Percentiles rank a stretch among this genome's conserved stretches.
Conservation (phyloP, 2,113 vertebrate genomes). For the Jaculus jaculus region DNA sequence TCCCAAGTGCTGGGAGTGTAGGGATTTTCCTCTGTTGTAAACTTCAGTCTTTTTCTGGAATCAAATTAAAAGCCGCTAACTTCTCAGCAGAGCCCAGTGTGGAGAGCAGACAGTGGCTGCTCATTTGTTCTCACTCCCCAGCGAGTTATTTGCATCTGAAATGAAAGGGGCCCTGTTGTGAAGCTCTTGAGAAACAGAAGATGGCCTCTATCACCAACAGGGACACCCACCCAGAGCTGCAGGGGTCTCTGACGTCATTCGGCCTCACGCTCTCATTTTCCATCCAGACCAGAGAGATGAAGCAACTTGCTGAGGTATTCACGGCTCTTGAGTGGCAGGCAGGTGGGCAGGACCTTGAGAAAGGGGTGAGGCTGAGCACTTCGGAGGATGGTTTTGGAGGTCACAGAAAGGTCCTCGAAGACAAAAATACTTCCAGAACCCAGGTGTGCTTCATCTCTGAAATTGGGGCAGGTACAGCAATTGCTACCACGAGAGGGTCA, state of each 20-base stretch:
- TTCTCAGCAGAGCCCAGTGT: neutral
- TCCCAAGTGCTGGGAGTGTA: neutral
- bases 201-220: neutral
- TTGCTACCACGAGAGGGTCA: neutral
- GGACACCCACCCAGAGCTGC: neutral
- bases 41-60: constrained; percentile 18
- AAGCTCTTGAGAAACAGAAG: constrained; percentile 16
- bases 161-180: constrained; percentile 28
- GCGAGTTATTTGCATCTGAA: constrained; percentile 36
- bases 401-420: neutral
- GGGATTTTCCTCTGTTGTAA: neutral
- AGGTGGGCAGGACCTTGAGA: neutral
- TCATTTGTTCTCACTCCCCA: neutral
- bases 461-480: neutral
- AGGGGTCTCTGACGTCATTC: neutral
- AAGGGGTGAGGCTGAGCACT: neutral
- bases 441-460: neutral
- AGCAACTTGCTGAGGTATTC: neutral
- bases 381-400: neutral
- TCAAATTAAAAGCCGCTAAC: neutral
- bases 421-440: neutral
- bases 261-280: neutral
- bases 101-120: neutral
- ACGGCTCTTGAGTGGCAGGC: neutral
- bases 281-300: constrained; percentile 14